Evolutionary conservation across 1,140 invertebrate species (phyloP), one percentile per base, ranked within the genome.

Genomic region (Centruroides sculpturatus): DNA sequence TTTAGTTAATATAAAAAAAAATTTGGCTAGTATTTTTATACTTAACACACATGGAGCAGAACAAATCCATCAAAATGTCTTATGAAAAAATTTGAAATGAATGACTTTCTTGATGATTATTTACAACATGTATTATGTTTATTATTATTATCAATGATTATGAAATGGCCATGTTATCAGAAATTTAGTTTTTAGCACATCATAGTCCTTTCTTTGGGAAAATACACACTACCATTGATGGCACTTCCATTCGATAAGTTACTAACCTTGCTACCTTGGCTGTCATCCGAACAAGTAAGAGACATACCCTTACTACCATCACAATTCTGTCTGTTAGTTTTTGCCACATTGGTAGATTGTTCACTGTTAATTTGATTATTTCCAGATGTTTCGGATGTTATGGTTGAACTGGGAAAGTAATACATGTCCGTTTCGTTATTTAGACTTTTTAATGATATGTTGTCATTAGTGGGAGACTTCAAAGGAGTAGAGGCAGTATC

Each of bases 241-340:
- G 73, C 61, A 61, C 75, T 74, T 36, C 70, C 73, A 62, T 74
- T 75, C 64, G 76, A 76, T 59, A 74, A 68, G 66, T 73, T 76
- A 66, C 74, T 76, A 56, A 72, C 73, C 62, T 73, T 74, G 60
- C 71, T 74, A 23, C 54, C 63, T 57, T 64, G 61, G n/a, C 63
- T 64, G 13, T 57, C 63, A 52, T 64, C 63, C 12, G 62, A 64
- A 47, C 50, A 64, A 56, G 71, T 83, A 4, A 59, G 13, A 23
- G 62, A 63, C 13, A 63, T 56, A 5, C 57, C 58, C 54, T 63
- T 63, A 12, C 58, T 60, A 50, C 70, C 68, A 56, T 72, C 71
- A 66, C 60, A 66, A 70, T 67, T 47, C 64, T 61, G 57, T 63
- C 60, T 36, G 52, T 57, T 47, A 11, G 53, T 55, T 41, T 48